Evolutionary conservation across 1,140 invertebrate species (phyloP).

Genomic region (Megalonaias nervosa): DNA sequence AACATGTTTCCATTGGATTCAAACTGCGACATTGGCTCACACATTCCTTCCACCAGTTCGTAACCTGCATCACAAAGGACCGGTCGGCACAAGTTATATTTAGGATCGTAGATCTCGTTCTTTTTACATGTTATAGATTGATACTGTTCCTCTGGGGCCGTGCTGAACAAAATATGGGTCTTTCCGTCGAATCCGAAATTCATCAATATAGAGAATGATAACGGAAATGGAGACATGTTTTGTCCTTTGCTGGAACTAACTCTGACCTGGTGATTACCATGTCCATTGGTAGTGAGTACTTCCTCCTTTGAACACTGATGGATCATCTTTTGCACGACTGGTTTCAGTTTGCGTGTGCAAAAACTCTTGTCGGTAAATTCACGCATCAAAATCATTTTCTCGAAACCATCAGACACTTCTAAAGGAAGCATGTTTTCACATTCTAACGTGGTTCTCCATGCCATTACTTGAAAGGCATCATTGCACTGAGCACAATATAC

Average conservation of each 20-base stretch:
- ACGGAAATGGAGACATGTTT: conserved; percentile 46
- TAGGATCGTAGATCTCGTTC: conserved; percentile 69
- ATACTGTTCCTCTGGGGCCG: conserved; percentile 1
- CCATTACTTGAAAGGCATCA: conserved; percentile 52
- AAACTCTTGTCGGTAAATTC: neutral
- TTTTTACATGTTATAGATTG: conserved; percentile 28
- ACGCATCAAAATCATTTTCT: conserved; percentile 24
- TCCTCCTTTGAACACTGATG: conserved; percentile 19
- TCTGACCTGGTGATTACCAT: conserved; percentile 9
- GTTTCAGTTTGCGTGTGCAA: conserved; percentile 8
- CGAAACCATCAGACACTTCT: conserved; percentile 21
- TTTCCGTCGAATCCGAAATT: conserved; percentile 69
- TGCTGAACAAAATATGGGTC: conserved; percentile 72
- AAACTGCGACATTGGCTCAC: conserved; percentile 18
- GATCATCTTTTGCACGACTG: conserved; percentile 17
- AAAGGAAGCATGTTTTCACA: conserved; percentile 30
- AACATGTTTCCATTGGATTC: conserved; percentile 11
- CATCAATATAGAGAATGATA: conserved; percentile 72
- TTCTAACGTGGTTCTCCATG: conserved; percentile 68
- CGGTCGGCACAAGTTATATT: conserved; percentile 36
- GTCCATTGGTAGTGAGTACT: neutral
- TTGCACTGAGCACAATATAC: conserved; percentile 77
- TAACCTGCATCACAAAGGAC: conserved; percentile 45
- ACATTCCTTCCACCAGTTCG: conserved; percentile 33
- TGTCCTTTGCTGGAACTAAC: neutral